A percentile compares a stretch with the other conserved stretches of the same genome.
Evolutionary conservation across 2,797 vertebrate species (phyloP).

Genomic region (Thunnus albacares): DNA sequence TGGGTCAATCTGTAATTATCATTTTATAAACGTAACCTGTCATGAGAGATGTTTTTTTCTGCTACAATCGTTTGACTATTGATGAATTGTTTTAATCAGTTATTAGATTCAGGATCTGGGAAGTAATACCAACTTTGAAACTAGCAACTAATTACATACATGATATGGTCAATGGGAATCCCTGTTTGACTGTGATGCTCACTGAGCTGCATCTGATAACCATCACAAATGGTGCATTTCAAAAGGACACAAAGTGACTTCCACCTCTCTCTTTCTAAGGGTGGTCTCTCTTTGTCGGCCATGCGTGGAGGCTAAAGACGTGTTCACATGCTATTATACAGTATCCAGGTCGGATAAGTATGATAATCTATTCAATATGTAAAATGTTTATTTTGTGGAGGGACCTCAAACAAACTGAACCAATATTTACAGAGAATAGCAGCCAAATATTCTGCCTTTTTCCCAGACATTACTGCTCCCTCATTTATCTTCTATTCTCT

Average conservation of each 20-base stretch:
- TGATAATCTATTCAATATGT: conserved; percentile 86
- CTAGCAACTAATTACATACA: conserved; percentile 19
- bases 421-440: conserved; percentile 85
- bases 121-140: conserved; percentile 9
- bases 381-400: conserved; percentile 85
- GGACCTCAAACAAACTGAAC: conserved; percentile 84
- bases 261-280: conserved; percentile 74
- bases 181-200: conserved; percentile 67
- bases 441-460: conserved; percentile 81
- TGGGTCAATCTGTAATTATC: background rate
- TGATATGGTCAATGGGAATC: conserved; percentile 57
- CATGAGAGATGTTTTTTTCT: background rate
- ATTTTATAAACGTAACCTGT: conserved; percentile 10
- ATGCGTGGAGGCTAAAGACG: conserved; percentile 79
- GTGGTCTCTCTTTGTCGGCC: conserved; percentile 74
- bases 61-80: background rate
- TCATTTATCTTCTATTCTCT: conserved; percentile 83
- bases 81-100: conserved; percentile 13
- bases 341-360: conserved; percentile 82
- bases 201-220: conserved; percentile 78
- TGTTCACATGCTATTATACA: conserved; percentile 87
- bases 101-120: conserved; percentile 13
- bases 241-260: conserved; percentile 82
- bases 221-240: conserved; percentile 81
- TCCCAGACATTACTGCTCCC: conserved; percentile 81